Evolutionary conservation across 2,797 vertebrate genomes (phyloP).

Genomic region (Tokudaia muenninki): DNA sequence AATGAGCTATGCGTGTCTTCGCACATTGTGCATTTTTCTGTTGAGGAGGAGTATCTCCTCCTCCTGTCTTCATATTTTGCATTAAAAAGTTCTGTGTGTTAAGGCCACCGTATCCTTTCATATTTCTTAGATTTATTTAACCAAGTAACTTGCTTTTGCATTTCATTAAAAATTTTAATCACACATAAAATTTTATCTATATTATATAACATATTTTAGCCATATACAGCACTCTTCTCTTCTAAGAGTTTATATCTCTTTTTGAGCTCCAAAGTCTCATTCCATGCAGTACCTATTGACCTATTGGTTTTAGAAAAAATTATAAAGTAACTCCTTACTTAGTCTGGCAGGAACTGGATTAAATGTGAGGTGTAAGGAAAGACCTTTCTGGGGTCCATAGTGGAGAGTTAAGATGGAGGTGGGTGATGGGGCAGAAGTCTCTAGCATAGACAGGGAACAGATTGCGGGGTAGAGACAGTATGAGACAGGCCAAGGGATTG

Average conservation of each 20-base stretch:
- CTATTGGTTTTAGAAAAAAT: not conserved
- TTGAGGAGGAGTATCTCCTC: not conserved
- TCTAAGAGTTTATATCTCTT: constrained; percentile 24
- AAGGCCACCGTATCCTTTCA: not conserved
- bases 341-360: not conserved
- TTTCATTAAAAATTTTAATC: constrained; percentile 35
- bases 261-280: constrained; percentile 22
- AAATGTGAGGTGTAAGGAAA: not conserved
- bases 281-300: not conserved
- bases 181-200: not conserved
- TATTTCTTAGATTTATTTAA: constrained; percentile 13
- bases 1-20: not conserved
- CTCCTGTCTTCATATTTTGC: not conserved
- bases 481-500: not conserved
- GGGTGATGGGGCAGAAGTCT: not conserved
- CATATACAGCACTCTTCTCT: constrained; percentile 3
- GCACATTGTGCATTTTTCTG: not conserved
- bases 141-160: not conserved
- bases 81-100: not conserved
- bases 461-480: not conserved
- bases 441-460: not conserved
- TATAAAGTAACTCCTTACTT: not conserved
- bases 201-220: not conserved
- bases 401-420: not conserved
- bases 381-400: not conserved